phyloP scores from a whole-genome alignment of 2,888 invertebrate genomes.

The Sinohyriopsis cumingii region DNA sequence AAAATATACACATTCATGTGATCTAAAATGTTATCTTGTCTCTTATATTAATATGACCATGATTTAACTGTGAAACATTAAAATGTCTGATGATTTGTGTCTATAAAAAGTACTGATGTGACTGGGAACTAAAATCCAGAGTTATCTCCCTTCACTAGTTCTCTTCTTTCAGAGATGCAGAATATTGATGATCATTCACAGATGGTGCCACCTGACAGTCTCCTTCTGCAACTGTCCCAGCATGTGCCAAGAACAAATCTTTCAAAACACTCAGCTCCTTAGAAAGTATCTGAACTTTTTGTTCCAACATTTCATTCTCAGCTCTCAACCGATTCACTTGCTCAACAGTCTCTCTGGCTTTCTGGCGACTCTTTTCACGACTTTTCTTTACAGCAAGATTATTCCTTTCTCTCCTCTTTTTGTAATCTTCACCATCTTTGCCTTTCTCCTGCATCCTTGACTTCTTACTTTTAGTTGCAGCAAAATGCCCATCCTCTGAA shows the following conservation, averaged over 20 bases:
- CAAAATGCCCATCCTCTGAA: constrained; percentile 7
- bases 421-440: constrained; percentile 94
- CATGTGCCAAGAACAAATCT: constrained; percentile 76
- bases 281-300: constrained; percentile 89
- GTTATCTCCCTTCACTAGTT: constrained; percentile 2
- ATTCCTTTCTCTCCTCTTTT: constrained; percentile 91
- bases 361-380: constrained; percentile 95
- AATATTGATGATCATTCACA: constrained; percentile 39
- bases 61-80: too few relatives aligned
- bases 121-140: neutral
- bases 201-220: constrained; percentile 31
- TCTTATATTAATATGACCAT: too few relatives aligned
- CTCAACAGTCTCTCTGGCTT: constrained; percentile 94
- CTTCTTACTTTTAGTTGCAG: neutral
- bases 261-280: constrained; percentile 87
- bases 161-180: constrained; percentile 12
- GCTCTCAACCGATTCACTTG: constrained; percentile 91
- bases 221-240: constrained; percentile 34
- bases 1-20: too few relatives aligned
- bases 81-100: too few relatives aligned
- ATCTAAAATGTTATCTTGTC: too few relatives aligned
- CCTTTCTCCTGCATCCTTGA: constrained; percentile 35
- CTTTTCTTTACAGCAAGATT: constrained; percentile 97
- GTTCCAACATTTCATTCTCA: constrained; percentile 92
- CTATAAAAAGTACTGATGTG: too few relatives aligned